Conservation (phyloP, 2,797 vertebrate species). For the Smutsia gigantea region DNA sequence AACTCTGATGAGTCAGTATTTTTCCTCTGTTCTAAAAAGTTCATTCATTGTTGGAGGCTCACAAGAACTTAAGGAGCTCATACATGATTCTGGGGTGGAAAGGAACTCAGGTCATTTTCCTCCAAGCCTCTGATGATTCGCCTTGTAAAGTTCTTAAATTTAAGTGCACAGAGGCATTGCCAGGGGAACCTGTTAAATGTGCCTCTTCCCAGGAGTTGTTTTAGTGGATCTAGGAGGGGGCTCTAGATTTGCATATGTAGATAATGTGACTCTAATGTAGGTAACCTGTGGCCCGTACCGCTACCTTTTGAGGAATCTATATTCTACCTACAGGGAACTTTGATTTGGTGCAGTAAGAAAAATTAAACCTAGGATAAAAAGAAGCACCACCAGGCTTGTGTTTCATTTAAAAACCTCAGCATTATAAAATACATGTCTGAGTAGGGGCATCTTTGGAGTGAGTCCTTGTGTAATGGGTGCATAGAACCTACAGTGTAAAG, state of each 20-base stretch:
- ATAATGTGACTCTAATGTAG: background rate
- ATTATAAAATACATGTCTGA: background rate
- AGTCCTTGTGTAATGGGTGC: too few species aligned
- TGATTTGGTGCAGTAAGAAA: background rate
- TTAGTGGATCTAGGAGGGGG: background rate
- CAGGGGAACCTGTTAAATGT: background rate
- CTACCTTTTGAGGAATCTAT: background rate
- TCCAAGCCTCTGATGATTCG: background rate
- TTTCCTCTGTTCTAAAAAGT: background rate
- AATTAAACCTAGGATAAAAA: background rate
- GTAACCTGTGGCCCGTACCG: background rate
- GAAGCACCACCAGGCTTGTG: background rate
- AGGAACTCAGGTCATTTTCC: background rate
- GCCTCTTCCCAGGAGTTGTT: background rate
- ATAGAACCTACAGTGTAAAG: background rate
- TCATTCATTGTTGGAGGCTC: background rate
- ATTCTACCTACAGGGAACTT: background rate
- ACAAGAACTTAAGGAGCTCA: background rate
- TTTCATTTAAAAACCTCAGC: background rate
- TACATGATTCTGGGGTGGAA: background rate
- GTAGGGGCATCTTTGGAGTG: background rate
- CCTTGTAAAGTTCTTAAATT: background rate
- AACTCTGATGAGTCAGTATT: background rate
- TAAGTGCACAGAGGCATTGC: background rate
- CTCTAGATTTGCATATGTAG: rapidly evolving